Evolutionary conservation across 2,113 vertebrate genomes (phyloP).

Genomic region (Anhinga rufa): DNA sequence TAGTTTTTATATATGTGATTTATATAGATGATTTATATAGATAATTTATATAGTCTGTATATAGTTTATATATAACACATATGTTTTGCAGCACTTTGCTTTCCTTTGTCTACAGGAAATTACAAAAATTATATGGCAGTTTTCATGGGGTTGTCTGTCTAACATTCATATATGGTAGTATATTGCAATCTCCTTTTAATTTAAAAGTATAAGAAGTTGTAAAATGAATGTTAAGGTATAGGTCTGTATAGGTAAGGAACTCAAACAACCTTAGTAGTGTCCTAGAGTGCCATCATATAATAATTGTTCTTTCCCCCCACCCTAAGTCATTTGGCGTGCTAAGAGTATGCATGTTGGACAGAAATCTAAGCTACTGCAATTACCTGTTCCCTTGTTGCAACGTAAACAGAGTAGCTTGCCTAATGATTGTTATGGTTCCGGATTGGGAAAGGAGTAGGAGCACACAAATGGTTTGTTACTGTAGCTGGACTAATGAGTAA

Average conservation of each 20-base stretch:
- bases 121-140: neutral
- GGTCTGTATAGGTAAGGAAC: neutral
- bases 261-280: neutral
- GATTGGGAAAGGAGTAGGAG: neutral
- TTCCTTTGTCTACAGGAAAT: neutral
- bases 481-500: neutral
- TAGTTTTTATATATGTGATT: too few species aligned
- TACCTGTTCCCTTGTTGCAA: neutral
- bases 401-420: neutral
- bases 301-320: neutral
- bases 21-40: too few species aligned
- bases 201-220: neutral
- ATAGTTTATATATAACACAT: too few species aligned
- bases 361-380: neutral
- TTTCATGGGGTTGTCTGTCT: neutral
- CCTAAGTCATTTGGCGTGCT: neutral
- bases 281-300: neutral
- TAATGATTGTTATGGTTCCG: neutral
- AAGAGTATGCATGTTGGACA: neutral
- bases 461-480: neutral
- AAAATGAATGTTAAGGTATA: neutral
- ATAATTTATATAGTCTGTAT: too few species aligned
- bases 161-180: neutral
- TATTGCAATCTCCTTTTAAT: neutral
- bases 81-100: neutral